These are phyloP conservation scores for Aegithalos caudatus DNA, from an alignment of 2,113 vertebrate genomes.

Conservation along the genomic window DNA sequence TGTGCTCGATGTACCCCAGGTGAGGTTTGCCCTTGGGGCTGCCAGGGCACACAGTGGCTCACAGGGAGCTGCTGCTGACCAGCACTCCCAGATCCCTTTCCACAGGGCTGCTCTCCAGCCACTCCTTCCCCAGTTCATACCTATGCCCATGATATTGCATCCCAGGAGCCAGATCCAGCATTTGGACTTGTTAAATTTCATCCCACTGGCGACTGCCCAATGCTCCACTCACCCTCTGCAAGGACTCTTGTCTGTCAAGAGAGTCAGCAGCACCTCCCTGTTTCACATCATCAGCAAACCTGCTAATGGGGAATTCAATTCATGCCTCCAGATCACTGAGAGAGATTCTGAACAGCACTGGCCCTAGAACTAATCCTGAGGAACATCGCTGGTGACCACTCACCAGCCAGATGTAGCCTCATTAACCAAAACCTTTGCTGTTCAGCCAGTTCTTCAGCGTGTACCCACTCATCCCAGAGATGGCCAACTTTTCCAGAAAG, in stretches of 20 bases:
- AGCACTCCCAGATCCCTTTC: not conserved
- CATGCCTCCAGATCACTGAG: not conserved
- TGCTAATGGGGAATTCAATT: not conserved
- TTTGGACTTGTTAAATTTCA: not conserved
- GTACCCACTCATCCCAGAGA: not conserved
- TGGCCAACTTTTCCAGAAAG: not conserved
- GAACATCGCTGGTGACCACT: accelerated
- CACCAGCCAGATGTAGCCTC: not conserved
- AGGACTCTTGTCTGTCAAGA: not conserved
- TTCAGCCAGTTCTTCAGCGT: not conserved
- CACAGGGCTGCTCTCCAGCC: not conserved
- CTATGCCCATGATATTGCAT: no score
- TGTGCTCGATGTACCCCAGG: accelerated
- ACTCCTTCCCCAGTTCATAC: not conserved
- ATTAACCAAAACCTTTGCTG: not conserved
- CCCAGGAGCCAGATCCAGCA: not conserved
- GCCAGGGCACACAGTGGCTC: not conserved
- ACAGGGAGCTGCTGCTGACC: not conserved
- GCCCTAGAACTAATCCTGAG: not conserved
- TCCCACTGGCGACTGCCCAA: not conserved
- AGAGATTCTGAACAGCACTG: not conserved
- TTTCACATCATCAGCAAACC: not conserved
- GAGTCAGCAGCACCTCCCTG: not conserved
- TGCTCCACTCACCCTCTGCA: not conserved
- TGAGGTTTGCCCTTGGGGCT: not conserved